Evolutionary conservation across 2,888 invertebrate species (phyloP), one percentile per base, ranked within the genome.

Genomic region (Sepioteuthis lessoniana): DNA sequence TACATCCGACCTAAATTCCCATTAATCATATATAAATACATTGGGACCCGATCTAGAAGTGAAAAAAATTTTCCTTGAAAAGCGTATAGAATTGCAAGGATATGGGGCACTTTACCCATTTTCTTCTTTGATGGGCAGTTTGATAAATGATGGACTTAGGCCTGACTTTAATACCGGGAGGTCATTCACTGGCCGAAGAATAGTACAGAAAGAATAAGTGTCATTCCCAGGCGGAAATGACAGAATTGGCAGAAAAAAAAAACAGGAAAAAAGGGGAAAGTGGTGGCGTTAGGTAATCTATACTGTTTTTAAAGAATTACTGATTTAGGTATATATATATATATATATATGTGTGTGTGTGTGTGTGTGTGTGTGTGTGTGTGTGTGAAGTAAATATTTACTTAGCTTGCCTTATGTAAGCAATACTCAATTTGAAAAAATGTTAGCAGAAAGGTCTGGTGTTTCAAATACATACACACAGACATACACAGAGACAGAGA

Each of bases 121-220:
- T 50, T 50, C 31, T 31, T 76, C 13, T 76, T n/a, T 76, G 76
- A 35, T 76, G 76, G 76, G 10, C 76, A 76, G 76, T 76, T 76
- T 76, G 76, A 76, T 76, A 76, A 76, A 76, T 76, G 76, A 35
- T 76, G 76, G 76, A 76, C 76, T 76, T 35, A 76, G n/a, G 76
- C n/a, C 13, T 76, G 76, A 35, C 35, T 76, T 76, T n/a, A 76
- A 76, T 76, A 76, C 13, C n/a, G n/a, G 60, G 31, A 31, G 76
- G 76, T 76, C 76, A 76, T 76, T 76, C n/a, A 76, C 76, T 76
- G 76, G n/a, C 76, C 76, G n/a, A 10, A 35, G 76, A n/a, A 55
- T 55, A 5, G 55, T 1, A 25, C 25, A 4, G 55, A 76, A 76
- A 76, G 76, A 16, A 76, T 35, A 76, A n/a, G n/a, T 4, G n/a